Evolutionary conservation across 1,140 invertebrate genomes (phyloP).

Genomic region (Apis mellifera): Amel_HAv3.1 CM009931.2:7143001-7143500

Average conservation of each 20-base stretch:
- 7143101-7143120: not conserved
- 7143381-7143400: not conserved
- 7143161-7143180: not conserved
- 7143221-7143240: no score
- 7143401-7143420: constrained; percentile 10
- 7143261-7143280: not conserved
- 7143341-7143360: constrained; percentile 21
- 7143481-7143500: not conserved
- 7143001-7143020: not conserved
- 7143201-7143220: not conserved
- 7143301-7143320: not conserved
- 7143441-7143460: constrained; percentile 29
- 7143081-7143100: not conserved
- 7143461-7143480: no score
- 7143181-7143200: not conserved
- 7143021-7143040: not conserved
- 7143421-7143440: constrained; percentile 25
- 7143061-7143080: no score
- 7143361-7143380: constrained; percentile 24
- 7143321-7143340: not conserved
- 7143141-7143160: no score
- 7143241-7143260: not conserved
- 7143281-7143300: not conserved
- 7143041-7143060: not conserved
- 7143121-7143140: no score